These are phyloP conservation scores for Rhagonycha fulva DNA, from an alignment of 2,888 invertebrate genomes.

Conservation along the genomic window DNA sequence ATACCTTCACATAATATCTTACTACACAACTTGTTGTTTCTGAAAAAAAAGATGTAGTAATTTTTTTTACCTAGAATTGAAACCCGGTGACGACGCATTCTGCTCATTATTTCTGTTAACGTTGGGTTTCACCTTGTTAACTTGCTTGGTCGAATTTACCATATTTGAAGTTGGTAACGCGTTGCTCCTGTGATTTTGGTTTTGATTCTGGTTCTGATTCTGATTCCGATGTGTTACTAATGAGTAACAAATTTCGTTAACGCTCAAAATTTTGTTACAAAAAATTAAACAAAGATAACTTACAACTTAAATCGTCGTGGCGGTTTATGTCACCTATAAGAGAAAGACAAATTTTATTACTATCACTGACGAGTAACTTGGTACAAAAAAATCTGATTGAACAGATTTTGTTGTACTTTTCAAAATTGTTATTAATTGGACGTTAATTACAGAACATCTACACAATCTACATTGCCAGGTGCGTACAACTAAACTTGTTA, in stretches of 20 bases:
- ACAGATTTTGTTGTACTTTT: neutral
- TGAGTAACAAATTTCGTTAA: conserved; percentile 20
- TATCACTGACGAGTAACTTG: neutral
- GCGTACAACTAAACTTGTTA: conserved; percentile 18
- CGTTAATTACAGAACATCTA: conserved; percentile 3
- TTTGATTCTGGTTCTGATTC: neutral
- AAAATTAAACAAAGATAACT: conserved; percentile 54
- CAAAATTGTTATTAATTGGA: neutral
- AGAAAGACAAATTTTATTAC: conserved; percentile 34
- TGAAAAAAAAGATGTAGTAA: neutral
- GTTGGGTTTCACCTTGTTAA: conserved; percentile 88
- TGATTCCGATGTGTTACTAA: conserved; percentile 76
- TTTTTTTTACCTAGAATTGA: conserved; percentile 62
- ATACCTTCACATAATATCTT: conserved; percentile 1
- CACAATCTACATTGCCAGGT: conserved; percentile 26
- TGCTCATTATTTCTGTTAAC: conserved; percentile 79
- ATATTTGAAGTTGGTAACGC: conserved; percentile 69
- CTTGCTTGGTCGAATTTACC: conserved; percentile 80
- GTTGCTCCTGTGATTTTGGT: conserved; percentile 76
- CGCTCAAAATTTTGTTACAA: conserved; percentile 2
- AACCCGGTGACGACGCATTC: conserved; percentile 70
- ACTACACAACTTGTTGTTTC: neutral
- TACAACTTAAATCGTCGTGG: conserved; percentile 76
- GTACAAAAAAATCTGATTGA: neutral
- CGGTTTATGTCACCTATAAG: conserved; percentile 76